phyloP scores from a whole-genome alignment of 1,140 invertebrate species.

The Battus philenor region DNA sequence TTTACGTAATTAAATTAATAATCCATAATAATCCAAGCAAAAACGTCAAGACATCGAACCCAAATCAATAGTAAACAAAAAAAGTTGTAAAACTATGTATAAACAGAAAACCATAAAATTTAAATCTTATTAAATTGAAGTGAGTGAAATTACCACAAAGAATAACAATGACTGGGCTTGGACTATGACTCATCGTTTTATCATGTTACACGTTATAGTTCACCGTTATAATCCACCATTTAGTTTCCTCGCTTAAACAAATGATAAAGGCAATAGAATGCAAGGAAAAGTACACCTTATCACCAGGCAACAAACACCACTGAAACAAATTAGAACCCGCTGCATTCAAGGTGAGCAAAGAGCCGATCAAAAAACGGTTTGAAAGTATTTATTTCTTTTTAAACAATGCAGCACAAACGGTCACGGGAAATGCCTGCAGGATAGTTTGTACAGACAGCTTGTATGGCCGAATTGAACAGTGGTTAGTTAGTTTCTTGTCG shows the following conservation, averaged over 20 bases:
- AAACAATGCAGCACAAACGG: conserved; percentile 31
- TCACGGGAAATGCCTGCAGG: conserved; percentile 47
- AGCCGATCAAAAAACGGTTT: conserved; percentile 2
- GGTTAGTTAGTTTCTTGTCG: too few relatives aligned
- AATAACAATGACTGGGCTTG: conserved; percentile 6
- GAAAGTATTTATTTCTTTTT: conserved; percentile 29
- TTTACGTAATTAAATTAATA: too few relatives aligned
- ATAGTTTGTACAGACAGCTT: conserved; percentile 14
- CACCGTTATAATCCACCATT: conserved; percentile 15
- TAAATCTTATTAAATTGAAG: conserved; percentile 2
- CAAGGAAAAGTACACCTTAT: conserved; percentile 3
- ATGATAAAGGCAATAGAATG: not conserved
- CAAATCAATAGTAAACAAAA: too few relatives aligned
- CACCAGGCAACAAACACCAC: not conserved
- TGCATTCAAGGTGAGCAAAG: conserved; percentile 9
- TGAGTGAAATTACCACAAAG: not conserved
- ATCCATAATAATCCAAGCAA: too few relatives aligned
- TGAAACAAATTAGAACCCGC: not conserved
- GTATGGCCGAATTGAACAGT: too few relatives aligned
- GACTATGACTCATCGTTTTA: conserved; percentile 11
- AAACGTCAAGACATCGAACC: too few relatives aligned
- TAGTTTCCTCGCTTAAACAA: conserved; percentile 7
- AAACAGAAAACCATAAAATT: not conserved
- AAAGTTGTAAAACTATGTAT: not conserved
- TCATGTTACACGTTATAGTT: not conserved